Base-by-base conservation (phyloP, 2,888 invertebrate species). In the Alloscopus bannaensis region DNA sequence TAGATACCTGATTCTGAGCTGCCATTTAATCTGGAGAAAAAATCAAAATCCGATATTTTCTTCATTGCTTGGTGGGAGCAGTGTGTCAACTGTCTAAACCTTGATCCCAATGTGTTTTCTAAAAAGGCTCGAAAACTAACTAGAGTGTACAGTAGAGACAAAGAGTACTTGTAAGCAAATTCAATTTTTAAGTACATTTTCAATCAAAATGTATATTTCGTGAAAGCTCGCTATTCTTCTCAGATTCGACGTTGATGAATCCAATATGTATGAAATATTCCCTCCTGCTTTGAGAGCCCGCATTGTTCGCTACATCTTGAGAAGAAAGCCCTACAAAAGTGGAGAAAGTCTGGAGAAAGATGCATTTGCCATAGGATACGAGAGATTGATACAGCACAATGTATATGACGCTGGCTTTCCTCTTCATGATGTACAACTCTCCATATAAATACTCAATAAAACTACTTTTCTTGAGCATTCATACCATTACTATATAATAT, bases 221-320 rank as follows among this genome's bases (percentile, higher is more conserved):
- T 16, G 20, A 29, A 29, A 18, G 2, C 2, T 57, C 11, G 2
- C 11, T 31, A 59, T 59, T 59, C 3, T 40, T 26, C 31, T 36
- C n/a, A 78, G 77, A 22, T 78, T 77, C 36, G 81, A 81, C 18
- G 45, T 81, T 40, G 55, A 78, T 36, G 81, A 81, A 26, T 31
- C 20, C 31, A 72, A 81, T 28, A 59, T 68, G 50, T 16, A 52
- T 4, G 62, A 72, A 24, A 96, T 97, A 88, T 97, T 97, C 89
- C 94, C 94, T 57, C 92, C 95, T 2, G 93, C 95, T 1, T 93
- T 94, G 55, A 92, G 95, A 76, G 95, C 95, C 16, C 91, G 96
- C 80, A 95, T 98, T 81, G 95, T 97, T 0, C 95, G 97, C 88
- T 97, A 96, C 88, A 95, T 98, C 85, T 89, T 98, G 86, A 94